Evolutionary conservation across 1,140 invertebrate species (phyloP), one percentile per base, ranked within the genome.

Genomic region (Saxidomus purpurata): DNA sequence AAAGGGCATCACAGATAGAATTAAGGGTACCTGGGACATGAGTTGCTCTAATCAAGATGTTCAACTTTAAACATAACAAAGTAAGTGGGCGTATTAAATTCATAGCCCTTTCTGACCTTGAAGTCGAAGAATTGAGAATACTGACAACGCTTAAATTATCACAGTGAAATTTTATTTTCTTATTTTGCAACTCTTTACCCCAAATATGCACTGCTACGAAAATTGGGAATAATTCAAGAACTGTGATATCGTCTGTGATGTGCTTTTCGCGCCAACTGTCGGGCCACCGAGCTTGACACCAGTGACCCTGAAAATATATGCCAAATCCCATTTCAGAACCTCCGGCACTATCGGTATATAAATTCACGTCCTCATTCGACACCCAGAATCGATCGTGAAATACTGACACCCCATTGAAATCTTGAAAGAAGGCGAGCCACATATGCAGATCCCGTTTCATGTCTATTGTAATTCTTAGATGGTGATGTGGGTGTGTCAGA

Each of bases 1-100:
- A 91, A 40, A 91, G 25, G 49, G 90, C 47, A 86, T 89, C 82
- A 77, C 40, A 61, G 55, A 85, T 85, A 19, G 13, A n/a, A 28
- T 89, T 91, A 36, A 15, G 47, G 0, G 15, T 1, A 19, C 87
- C 82, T 47, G 28, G 1, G 47, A 92, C 71, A 89, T 89, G 86
- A 6, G 6, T 17, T 31, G 85, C 91, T 63, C 77, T 40, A 25
- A 85, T 85, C n/a, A 79, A n/a, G 55, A 86, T 90, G n/a, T n/a
- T n/a, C n/a, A n/a, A n/a, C n/a, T n/a, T n/a, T n/a, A n/a, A n/a
- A n/a, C n/a, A n/a, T n/a, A n/a, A n/a, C n/a, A n/a, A n/a, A n/a
- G n/a, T n/a, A n/a, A n/a, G n/a, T n/a, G n/a, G n/a, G n/a, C n/a
- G n/a, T n/a, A n/a, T n/a, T n/a, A n/a, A n/a, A n/a, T n/a, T n/a